Conservation (phyloP, 2,888 invertebrate genomes). For the Meta bourneti region DNA sequence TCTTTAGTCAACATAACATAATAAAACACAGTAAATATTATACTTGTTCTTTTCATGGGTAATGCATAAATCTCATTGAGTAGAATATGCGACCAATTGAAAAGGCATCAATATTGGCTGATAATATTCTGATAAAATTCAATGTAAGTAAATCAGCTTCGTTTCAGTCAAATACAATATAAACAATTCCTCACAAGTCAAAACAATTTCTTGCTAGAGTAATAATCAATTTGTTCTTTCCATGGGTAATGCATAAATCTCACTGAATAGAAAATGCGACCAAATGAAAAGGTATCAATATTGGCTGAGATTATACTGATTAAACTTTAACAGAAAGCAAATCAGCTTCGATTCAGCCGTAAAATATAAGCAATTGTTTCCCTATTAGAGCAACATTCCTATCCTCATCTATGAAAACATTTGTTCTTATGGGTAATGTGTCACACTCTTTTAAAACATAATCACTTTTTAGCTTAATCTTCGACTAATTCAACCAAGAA, state of each 20-base stretch:
- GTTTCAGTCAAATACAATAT: not conserved
- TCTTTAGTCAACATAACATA: too few relatives aligned
- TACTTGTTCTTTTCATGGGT: constrained; percentile 44
- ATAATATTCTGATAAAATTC: not conserved
- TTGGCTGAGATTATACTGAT: constrained; percentile 37
- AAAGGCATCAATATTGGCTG: constrained; percentile 40
- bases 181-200: too few relatives aligned
- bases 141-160: constrained; percentile 12
- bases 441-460: too few relatives aligned
- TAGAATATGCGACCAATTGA: constrained; percentile 58
- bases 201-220: not conserved
- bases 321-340: not conserved
- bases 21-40: too few relatives aligned
- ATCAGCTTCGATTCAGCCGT: constrained; percentile 37
- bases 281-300: constrained; percentile 28
- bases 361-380: not conserved
- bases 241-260: constrained; percentile 57
- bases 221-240: not conserved
- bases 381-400: too few relatives aligned
- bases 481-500: too few relatives aligned
- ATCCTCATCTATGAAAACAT: too few relatives aligned
- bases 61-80: constrained; percentile 30
- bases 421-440: too few relatives aligned
- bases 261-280: constrained; percentile 37
- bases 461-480: too few relatives aligned